These are phyloP conservation scores for Drosophila ezoana DNA, from an alignment of 2,888 invertebrate species.

Conservation along the genomic window DNA sequence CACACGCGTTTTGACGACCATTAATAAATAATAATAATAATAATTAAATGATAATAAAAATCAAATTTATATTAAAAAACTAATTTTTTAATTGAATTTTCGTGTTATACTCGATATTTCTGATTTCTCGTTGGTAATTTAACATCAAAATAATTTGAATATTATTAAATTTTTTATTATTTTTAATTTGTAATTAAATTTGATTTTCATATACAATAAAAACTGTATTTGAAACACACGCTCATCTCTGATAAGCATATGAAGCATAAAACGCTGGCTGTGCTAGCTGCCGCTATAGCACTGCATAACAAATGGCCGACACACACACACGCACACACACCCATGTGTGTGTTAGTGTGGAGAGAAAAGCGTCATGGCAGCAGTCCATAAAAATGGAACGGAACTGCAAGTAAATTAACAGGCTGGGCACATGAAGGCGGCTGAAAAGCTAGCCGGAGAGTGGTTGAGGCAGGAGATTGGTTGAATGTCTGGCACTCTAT, in stretches of 20 bases:
- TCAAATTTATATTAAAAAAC: too few species aligned
- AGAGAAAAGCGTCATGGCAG: conserved; percentile 59
- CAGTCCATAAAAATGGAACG: conserved; percentile 81
- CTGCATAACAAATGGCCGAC: conserved; percentile 73
- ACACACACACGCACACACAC: conserved; percentile 29
- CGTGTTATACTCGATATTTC: too few species aligned
- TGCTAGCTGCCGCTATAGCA: conserved; percentile 59
- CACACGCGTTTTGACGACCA: too few species aligned
- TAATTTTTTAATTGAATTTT: too few species aligned
- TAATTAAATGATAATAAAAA: too few species aligned
- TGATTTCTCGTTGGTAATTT: too few species aligned
- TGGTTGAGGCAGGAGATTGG: conserved; percentile 5
- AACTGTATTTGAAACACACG: conserved; percentile 6
- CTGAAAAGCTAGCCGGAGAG: conserved; percentile 37
- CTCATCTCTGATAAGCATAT: conserved; percentile 62
- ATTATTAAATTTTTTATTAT: not conserved
- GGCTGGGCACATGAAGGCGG: conserved; percentile 65
- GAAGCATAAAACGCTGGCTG: conserved; percentile 58
- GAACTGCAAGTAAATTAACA: conserved; percentile 82
- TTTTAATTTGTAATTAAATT: not conserved
- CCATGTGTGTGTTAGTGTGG: conserved; percentile 16
- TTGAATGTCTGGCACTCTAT: conserved; percentile 36
- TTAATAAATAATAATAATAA: too few species aligned
- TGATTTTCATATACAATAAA: not conserved
- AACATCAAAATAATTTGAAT: too few species aligned